Conservation (phyloP, 2,797 vertebrate genomes). For the Bufotes viridis region DNA sequence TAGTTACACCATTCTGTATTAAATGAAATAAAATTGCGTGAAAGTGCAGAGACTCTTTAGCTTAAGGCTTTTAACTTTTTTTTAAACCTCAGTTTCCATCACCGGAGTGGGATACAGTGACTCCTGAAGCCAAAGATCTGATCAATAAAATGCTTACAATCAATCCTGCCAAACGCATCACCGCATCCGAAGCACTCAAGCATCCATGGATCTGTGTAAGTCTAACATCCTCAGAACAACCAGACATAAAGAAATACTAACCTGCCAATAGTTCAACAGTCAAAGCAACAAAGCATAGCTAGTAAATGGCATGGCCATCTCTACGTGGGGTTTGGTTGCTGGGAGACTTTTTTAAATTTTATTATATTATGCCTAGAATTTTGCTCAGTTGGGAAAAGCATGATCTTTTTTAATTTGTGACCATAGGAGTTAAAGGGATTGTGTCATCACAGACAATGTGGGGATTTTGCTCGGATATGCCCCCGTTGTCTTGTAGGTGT, state of each 20-base stretch:
- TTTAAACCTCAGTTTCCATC: conserved; percentile 87
- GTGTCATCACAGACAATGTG: no score
- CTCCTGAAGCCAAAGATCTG: conserved; percentile 97
- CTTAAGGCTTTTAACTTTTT: conserved; percentile 6
- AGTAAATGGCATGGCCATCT: not conserved
- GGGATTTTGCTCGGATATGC: no score
- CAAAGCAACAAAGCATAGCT: not conserved
- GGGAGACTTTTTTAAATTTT: not conserved
- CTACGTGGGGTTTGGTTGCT: not conserved
- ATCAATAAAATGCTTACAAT: conserved; percentile 99
- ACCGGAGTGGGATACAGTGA: conserved; percentile 97
- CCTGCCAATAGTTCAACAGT: not conserved
- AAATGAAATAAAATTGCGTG: no score
- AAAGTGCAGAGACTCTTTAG: no score
- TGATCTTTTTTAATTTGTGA: not conserved
- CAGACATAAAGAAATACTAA: not conserved
- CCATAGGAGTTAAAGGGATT: not conserved
- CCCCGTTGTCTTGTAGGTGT: no score
- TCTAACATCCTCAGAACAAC: conserved; percentile 38
- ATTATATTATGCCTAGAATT: no score
- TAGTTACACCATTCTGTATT: no score
- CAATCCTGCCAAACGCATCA: conserved; percentile 93
- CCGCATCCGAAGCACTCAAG: conserved; percentile 91
- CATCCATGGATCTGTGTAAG: conserved; percentile 98
- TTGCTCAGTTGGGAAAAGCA: no score